Evolutionary conservation across 2,888 invertebrate genomes (phyloP).

Genomic region (Hedya salicella): DNA sequence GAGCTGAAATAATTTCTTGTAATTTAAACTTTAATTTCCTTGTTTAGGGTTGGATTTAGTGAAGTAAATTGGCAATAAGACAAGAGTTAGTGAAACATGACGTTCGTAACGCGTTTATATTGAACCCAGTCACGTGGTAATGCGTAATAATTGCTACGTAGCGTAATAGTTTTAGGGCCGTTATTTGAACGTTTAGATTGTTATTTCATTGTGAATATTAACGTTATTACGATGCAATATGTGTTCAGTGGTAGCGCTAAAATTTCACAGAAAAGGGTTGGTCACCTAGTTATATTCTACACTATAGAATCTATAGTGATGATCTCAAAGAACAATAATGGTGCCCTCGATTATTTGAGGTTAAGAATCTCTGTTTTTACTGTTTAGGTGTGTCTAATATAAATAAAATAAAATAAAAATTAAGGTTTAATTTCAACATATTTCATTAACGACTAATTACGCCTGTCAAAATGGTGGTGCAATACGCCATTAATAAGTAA

Average conservation of each 20-base stretch:
- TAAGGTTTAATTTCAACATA: no score
- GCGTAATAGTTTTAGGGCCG: slow-evolving; percentile 38
- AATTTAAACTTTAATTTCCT: neutral
- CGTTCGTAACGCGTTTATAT: slow-evolving; percentile 49
- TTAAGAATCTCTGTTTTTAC: no score
- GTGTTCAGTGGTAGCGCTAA: neutral
- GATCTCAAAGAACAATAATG: no score
- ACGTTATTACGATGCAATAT: slow-evolving; percentile 22
- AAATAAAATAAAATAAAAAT: no score
- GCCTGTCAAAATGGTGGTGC: no score
- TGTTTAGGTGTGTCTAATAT: no score
- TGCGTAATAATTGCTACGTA: slow-evolving; percentile 48
- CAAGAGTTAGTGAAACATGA: neutral
- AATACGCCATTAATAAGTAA: no score
- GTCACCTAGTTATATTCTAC: no score
- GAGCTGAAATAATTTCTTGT: neutral
- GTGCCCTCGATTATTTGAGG: no score
- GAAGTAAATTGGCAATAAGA: neutral
- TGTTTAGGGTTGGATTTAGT: neutral
- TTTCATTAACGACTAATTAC: no score
- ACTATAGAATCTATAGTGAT: no score
- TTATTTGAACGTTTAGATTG: slow-evolving; percentile 34
- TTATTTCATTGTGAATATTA: slow-evolving; percentile 38
- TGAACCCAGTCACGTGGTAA: slow-evolving; percentile 52
- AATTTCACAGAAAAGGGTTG: no score